phyloP scores from a whole-genome alignment of 2,113 vertebrate genomes.

The Nothoprocta perdicaria region DNA sequence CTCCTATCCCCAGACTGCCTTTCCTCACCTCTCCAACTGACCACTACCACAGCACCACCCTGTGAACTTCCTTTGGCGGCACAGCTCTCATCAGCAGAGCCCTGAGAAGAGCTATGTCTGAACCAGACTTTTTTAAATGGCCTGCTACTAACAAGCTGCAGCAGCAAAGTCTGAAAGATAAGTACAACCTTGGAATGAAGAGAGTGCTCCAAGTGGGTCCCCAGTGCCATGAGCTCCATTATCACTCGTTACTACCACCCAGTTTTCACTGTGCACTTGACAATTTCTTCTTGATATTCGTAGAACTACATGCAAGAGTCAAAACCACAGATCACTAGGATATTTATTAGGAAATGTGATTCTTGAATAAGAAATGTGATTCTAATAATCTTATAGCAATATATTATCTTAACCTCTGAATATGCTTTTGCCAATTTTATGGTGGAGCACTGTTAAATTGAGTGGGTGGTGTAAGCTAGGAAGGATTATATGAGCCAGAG shows the following conservation, averaged over 20 bases:
- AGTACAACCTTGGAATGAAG: conserved; percentile 21
- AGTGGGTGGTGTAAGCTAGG: conserved; percentile 61
- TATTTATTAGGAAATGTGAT: conserved; percentile 56
- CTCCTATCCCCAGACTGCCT: neutral
- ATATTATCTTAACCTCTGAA: conserved; percentile 52
- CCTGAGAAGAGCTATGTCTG: neutral
- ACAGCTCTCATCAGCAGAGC: neutral
- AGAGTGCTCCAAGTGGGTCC: neutral
- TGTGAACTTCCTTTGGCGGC: neutral
- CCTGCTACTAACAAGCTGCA: neutral
- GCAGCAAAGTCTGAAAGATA: neutral
- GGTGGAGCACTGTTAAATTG: conserved; percentile 39
- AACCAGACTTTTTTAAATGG: neutral
- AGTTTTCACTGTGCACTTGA: conserved; percentile 47
- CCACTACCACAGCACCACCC: neutral
- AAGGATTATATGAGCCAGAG: conserved; percentile 24
- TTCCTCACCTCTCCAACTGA: neutral
- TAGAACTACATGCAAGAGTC: conserved; percentile 23
- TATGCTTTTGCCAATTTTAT: conserved; percentile 56
- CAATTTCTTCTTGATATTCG: conserved; percentile 40
- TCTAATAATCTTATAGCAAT: conserved; percentile 46
- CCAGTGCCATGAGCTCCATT: neutral
- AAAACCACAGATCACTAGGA: conserved; percentile 52
- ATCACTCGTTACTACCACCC: conserved; percentile 27
- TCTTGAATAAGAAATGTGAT: conserved; percentile 60